A percentile compares a stretch with the other conserved stretches of the same genome.
Conservation (phyloP, 2,888 invertebrate species). For the Nudaria mundana region DNA sequence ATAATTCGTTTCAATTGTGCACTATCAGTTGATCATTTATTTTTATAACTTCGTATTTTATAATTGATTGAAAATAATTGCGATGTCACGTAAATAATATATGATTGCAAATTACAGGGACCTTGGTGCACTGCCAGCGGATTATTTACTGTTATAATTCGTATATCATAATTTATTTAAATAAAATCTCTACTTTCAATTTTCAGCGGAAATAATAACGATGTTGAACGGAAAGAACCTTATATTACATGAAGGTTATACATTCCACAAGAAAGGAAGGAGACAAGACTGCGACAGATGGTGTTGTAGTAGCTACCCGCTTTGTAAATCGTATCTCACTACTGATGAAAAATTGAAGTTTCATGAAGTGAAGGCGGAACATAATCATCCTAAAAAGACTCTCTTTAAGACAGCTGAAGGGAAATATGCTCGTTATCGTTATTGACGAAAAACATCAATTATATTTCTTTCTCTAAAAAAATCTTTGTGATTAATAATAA, state of each 20-base stretch:
- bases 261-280: constrained; percentile 12
- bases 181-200: no score
- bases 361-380: constrained; percentile 9
- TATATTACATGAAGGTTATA: constrained; percentile 13
- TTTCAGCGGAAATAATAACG: constrained; percentile 12
- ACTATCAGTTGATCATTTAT: no score
- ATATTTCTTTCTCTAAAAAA: no score
- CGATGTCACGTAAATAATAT: no score
- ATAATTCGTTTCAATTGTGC: no score
- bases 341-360: constrained; percentile 8
- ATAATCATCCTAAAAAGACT: constrained; percentile 23
- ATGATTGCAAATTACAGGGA: no score
- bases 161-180: no score
- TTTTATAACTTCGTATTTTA: no score
- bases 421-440: constrained; percentile 22
- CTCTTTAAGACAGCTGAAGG: constrained; percentile 25
- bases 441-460: not conserved
- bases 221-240: constrained; percentile 18
- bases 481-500: no score
- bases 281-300: constrained; percentile 15
- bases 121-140: no score
- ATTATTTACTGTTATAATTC: no score
- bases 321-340: constrained; percentile 14
- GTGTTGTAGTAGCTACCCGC: constrained; percentile 16
- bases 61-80: no score